Percentiles rank a stretch among this genome's conserved stretches.
These are phyloP conservation scores for Cololabis saira DNA, from an alignment of 2,113 vertebrate species.

Conservation along the genomic window DNA sequence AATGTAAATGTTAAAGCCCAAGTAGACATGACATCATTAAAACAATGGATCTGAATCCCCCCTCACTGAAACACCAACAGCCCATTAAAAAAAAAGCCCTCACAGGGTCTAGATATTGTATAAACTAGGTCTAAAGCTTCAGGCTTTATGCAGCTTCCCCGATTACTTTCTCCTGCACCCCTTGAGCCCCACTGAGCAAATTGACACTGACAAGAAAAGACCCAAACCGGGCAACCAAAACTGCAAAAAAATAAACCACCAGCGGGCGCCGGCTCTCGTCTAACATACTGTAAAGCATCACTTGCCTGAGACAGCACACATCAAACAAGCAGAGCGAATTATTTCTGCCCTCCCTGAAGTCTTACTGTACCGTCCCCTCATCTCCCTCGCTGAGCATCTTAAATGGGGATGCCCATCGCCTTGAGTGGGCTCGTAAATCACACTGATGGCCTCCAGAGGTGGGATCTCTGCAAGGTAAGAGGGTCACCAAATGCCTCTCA, in stretches of 20 bases:
- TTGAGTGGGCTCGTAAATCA: slow-evolving; percentile 59
- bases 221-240: slow-evolving; percentile 33
- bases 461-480: slow-evolving; percentile 50
- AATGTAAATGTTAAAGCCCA: background rate
- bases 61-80: slow-evolving; percentile 2
- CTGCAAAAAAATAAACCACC: slow-evolving; percentile 34
- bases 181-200: slow-evolving; percentile 47
- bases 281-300: slow-evolving; percentile 27
- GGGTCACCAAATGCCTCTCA: slow-evolving; percentile 34
- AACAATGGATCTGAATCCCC: background rate
- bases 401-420: slow-evolving; percentile 64
- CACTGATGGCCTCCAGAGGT: slow-evolving; percentile 55
- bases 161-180: slow-evolving; percentile 19
- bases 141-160: slow-evolving; percentile 39
- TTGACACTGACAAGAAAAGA: slow-evolving; percentile 28
- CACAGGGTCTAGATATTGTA: slow-evolving; percentile 31
- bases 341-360: slow-evolving; percentile 41
- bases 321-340: slow-evolving; percentile 43
- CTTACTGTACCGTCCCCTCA: slow-evolving; percentile 40
- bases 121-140: slow-evolving; percentile 47
- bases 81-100: slow-evolving; percentile 43
- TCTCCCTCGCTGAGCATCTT: slow-evolving; percentile 60
- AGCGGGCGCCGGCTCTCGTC: slow-evolving; percentile 32
- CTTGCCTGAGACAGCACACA: slow-evolving; percentile 29
- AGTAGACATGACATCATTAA: background rate